Evolutionary conservation across 2,113 vertebrate species (phyloP), one percentile per base, ranked within the genome.

Genomic region (Argyrosomus japonicus): DNA sequence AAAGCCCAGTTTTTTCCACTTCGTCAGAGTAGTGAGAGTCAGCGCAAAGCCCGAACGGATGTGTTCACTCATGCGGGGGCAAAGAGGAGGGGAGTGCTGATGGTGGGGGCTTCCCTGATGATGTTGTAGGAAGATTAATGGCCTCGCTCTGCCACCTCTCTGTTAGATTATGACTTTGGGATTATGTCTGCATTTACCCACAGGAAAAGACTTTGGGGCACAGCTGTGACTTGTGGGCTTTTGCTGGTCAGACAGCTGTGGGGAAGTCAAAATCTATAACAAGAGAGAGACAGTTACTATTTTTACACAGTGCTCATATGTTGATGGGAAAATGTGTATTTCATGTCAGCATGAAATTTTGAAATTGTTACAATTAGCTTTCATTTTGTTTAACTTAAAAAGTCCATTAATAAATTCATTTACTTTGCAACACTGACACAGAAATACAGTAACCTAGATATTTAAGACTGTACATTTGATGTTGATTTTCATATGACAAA

Each of bases 141-240:
- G 14, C 29, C 27, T 40, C 1, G 25, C 76, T 71, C 75, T 69
- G 74, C 80, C 82, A 89, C 88, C 78, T 88, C 72, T 77, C 70
- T 82, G 51, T 19, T 64, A 84, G 89, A 93, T 90, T 93, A 89
- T 48, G 62, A 81, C 83, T 48, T 61, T 64, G 0, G 69, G 88
- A 92, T 93, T 93, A 90, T 83, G 79, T 68, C 80, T 79, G 81
- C 63, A 48, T 80, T 87, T 72, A 61, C 27, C 19, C 65, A 70
- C 53, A 78, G 25, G 0, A 69, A 53, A 63, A 75, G 68, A 56
- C 19, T 64, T 25, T 23, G 54, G 50, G 61, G 51, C 11, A 72
- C 64, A 78, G 32, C 54, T 81, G 70, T 54, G 77, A 76, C 12
- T 77, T 13, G 3, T 25, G 14, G 40, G 53, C 18, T 78, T 71